phyloP scores from a whole-genome alignment of 2,888 invertebrate genomes.

The Tetragnatha montana region DNA sequence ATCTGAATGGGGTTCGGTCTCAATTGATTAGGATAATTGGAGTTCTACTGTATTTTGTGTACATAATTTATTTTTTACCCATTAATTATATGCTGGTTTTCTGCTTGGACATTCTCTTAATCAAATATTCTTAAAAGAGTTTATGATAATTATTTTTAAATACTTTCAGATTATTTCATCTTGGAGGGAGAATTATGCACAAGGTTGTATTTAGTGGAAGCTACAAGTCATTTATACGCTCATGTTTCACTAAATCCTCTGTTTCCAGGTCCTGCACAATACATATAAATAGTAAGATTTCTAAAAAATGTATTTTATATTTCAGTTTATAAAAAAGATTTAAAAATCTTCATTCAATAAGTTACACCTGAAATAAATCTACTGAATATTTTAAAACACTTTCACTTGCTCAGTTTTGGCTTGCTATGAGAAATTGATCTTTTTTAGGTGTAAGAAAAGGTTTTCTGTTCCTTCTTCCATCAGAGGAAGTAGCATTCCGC shows the following conservation, averaged over 20 bases:
- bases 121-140: too few species aligned
- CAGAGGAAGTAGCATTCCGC: slow-evolving; percentile 1
- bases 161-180: neutral
- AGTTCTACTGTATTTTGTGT: too few species aligned
- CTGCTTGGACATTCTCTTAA: too few species aligned
- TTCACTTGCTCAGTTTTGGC: neutral
- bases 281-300: neutral
- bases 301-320: neutral
- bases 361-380: neutral
- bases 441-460: slow-evolving; percentile 2
- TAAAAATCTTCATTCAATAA: neutral
- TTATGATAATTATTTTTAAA: too few species aligned
- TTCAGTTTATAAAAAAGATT: neutral
- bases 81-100: too few species aligned
- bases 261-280: slow-evolving; percentile 15
- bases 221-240: slow-evolving; percentile 22
- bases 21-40: too few species aligned
- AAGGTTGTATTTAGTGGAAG: slow-evolving; percentile 40
- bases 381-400: neutral
- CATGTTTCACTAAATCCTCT: slow-evolving; percentile 1
- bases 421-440: neutral
- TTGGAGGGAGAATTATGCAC: slow-evolving; percentile 26
- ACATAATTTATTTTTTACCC: too few species aligned
- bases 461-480: slow-evolving; percentile 18
- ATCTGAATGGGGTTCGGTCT: too few species aligned